Base-by-base conservation (phyloP, 1,140 invertebrate species). In the Aphelinus certus region DNA sequence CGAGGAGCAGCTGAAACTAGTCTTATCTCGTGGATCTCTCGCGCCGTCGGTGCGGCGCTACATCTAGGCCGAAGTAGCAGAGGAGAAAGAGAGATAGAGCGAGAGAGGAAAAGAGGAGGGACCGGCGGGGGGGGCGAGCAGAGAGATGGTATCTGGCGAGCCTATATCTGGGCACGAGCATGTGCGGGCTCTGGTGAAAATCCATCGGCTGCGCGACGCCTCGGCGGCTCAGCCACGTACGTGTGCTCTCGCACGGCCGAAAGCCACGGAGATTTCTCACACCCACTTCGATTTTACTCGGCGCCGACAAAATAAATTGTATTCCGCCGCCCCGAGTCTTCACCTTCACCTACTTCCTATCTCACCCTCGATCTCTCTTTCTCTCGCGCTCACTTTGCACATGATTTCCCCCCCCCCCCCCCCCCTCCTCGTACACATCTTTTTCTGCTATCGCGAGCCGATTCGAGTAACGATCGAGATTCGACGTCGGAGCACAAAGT, bases 111-210 rank as follows among this genome's bases (percentile, higher is more conserved):
- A 26, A 26, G 26, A 26, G 26, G 26, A 26, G 26, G 26, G 26
- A 26, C 26, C 26, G 26, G 26, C 26, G 26, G 26, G 26, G 26
- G 48, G 26, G 49, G 58, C 9, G 55, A 43, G 0, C 49, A 7
- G 57, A 53, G 57, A 60, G 67, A 75, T 71, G 26, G 46, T 70
- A 64, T 75, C 67, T 49, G 26, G 26, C 42, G 42, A 9, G 49
- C 3, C 49, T 26, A 26, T 26, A 6, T 6, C 55, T 43, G 55
- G 48, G 53, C 56, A 66, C 62, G 75, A 67, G 60, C 65, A 53
- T 57, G 65, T 73, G 71, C 73, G 79, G 73, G 79, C 75, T 71
- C 79, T 78, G 75, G 76, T 77, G 74, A 78, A 76, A 79, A 79
- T 77, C 75, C 70, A 76, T 76, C 77, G 78, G 73, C 77, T 76